Evolutionary conservation across 2,113 vertebrate genomes (phyloP), one percentile per base, ranked within the genome.

Genomic region (Vombatus ursinus): DNA sequence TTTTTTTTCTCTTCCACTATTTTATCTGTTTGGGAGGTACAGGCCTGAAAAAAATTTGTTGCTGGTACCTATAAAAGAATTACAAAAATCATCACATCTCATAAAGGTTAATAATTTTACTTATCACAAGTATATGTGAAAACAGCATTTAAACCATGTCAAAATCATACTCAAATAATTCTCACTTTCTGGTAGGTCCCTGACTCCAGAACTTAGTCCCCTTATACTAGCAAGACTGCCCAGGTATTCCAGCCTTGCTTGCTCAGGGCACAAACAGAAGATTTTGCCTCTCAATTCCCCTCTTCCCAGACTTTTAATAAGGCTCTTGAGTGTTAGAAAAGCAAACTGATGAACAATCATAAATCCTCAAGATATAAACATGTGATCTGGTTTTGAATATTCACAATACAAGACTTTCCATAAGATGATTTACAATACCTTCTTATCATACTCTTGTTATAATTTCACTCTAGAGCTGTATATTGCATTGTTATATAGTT

Each of bases 11-110:
- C 97, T 96, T 98, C 98, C 47, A 54, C 91, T 94, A 96, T 98
- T 98, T 99, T 99, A 96, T 96, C 95, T 1, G 97, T 37, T 96
- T 98, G 99, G 5, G 97, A 23, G 94, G 96, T 93, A 7, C 96
- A 98, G 98, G 99, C 98, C 97, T 99, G 99, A 97, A 99, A 99
- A 98, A 99, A 99, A 50, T 99, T 99, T 91, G 98, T 98, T 98
- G 98, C 98, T 93, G 19, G 98, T 92, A 77, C 77, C 98, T 99
- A 25, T 0, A 95, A 50, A 97, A 97, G 52, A 19, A 92, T 25
- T 31, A 91, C 50, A 37, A 94, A 61, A 10, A n/a, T 26, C 51
- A 31, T 44, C 90, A 90, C 5, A 44, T 22, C 6, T 84, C 44
- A 84, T 44, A 93, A 94, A 94, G 94, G 49, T 3, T 61, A 92